phyloP scores from a whole-genome alignment of 64 coral and sea anemone species.

The Anthopleura sola region DNA sequence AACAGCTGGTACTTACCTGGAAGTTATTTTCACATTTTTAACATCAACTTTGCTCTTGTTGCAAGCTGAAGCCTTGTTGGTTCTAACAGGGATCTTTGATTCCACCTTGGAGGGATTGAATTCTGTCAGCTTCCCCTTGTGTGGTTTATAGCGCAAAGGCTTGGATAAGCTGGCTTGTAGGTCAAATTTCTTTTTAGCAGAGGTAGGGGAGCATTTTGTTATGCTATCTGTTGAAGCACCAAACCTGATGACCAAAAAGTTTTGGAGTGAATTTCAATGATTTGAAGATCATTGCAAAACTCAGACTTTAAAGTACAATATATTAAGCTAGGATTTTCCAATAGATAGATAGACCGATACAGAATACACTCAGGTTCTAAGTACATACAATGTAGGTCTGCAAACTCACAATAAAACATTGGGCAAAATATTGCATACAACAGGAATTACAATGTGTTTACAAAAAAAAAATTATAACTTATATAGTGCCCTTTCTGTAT shows the following conservation, averaged over 20 bases:
- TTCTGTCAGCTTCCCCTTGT: constrained; percentile 79
- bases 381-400: no score
- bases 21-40: constrained; percentile 68
- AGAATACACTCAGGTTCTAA: no score
- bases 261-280: not conserved
- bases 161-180: constrained; percentile 92
- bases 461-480: no score
- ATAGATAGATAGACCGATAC: no score
- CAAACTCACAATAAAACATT: no score
- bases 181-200: constrained; percentile 85
- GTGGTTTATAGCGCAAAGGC: constrained; percentile 78
- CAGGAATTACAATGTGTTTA: no score
- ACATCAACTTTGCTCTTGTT: constrained; percentile 39
- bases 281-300: not conserved
- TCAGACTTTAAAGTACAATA: no score
- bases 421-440: no score
- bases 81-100: constrained; percentile 21
- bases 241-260: not conserved
- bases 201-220: constrained; percentile 5
- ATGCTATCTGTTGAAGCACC: not conserved
- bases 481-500: no score
- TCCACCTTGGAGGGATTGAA: constrained; percentile 52
- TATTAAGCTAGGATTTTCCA: no score
- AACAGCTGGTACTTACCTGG: no score
- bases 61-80: not conserved